Conservation (phyloP, 1,140 invertebrate species). For the Ephestia elutella region DNA sequence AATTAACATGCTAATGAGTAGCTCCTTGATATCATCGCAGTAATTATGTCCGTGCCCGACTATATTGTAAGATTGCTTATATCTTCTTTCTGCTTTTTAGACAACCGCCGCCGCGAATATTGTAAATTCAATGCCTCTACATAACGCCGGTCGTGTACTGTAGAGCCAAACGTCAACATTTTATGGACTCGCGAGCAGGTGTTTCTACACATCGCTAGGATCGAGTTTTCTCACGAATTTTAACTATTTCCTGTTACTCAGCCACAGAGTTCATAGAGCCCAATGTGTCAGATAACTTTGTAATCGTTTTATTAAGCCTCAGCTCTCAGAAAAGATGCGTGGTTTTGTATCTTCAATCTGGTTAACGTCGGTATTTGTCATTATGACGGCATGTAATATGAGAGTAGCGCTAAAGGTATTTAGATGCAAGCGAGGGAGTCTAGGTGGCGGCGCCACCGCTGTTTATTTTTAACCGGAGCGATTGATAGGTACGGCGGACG, state of each 20-base stretch:
- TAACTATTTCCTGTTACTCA: conserved; percentile 69
- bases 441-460: conserved; percentile 40
- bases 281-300: conserved; percentile 52
- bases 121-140: not conserved
- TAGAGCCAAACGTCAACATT: not conserved
- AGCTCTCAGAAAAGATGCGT: conserved; percentile 37
- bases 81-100: conserved; percentile 39
- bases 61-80: conserved; percentile 62
- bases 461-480: conserved; percentile 61
- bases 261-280: conserved; percentile 38
- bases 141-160: not conserved
- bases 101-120: conserved; percentile 37
- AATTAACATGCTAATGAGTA: conserved; percentile 72
- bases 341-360: conserved; percentile 48
- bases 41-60: conserved; percentile 64
- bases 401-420: conserved; percentile 17
- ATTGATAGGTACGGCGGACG: conserved; percentile 57
- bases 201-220: conserved; percentile 32
- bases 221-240: conserved; percentile 63
- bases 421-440: conserved; percentile 22
- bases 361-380: conserved; percentile 42
- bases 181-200: conserved; percentile 36
- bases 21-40: conserved; percentile 64
- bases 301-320: conserved; percentile 52
- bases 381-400: conserved; percentile 43